Evolutionary conservation across 2,888 invertebrate genomes (phyloP), one percentile per base, ranked within the genome.

Genomic region (Miltochrista miniata): DNA sequence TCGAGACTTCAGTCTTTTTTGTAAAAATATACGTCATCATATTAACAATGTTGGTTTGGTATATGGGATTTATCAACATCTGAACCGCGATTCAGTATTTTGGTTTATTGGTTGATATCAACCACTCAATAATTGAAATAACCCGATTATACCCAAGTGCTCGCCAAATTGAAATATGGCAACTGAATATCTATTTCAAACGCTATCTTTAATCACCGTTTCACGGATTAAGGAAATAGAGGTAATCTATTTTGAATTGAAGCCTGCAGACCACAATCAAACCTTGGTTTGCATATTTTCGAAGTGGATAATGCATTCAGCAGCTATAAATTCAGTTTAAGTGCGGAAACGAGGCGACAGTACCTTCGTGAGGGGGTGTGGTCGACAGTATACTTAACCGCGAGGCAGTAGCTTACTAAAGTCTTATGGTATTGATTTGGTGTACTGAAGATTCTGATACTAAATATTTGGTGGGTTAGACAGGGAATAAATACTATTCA

Each of bases 311-410:
- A 66, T 69, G 59, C 56, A 70, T 56, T 68, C 56, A 45, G 54
- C 48, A 41, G 51, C 59, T 58, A 63, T 73, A 68, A 65, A 69
- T 68, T 65, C 48, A 64, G 45, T 60, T 60, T 63, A 62, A 65
- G 60, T 68, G 57, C 58, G 66, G 74, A 71, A 72, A 64, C 64
- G 54, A 56, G 61, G 67, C 58, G 71, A 68, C 60, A 54, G 53
- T 59, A 58, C 50, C 59, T 59, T 61, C 66, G 72, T 64, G 61
- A 50, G 58, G 54, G 39, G 56, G 55, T 46, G 64, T 51, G 59
- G 48, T 41, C 61, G 59, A 61, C 60, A 56, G 50, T 40, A 45
- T 39, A 56, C 64, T 52, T 42, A 48, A 43, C 42, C 48, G 29
- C 38, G 34, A 49, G 37, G n/a, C 18, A 30, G 41, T 45, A 45